A percentile compares a stretch with the other conserved stretches of the same genome.
phyloP scores from a whole-genome alignment of 2,888 invertebrate species.

The Athalia rosae region DNA sequence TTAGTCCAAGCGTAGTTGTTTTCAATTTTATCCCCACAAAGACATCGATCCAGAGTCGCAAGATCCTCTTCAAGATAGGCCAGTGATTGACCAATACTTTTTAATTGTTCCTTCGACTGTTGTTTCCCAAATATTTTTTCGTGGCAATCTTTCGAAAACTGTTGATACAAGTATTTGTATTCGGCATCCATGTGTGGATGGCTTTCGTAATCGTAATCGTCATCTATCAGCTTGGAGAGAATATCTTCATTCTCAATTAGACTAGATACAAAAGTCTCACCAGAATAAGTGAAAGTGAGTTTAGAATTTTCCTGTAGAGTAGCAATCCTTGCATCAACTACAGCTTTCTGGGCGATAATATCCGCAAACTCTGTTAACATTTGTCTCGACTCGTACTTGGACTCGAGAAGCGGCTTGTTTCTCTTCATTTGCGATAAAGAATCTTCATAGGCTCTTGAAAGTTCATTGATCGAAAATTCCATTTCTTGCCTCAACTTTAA shows the following conservation, averaged over 20 bases:
- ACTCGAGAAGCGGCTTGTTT: conserved; percentile 62
- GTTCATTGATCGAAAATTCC: conserved; percentile 81
- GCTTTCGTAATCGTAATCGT: conserved; percentile 56
- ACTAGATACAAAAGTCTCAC: conserved; percentile 66
- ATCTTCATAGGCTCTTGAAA: conserved; percentile 81
- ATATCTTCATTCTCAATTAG: conserved; percentile 67
- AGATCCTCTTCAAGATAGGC: conserved; percentile 70
- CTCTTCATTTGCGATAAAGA: conserved; percentile 78
- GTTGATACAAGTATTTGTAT: conserved; percentile 81
- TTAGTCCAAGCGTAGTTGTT: conserved; percentile 55
- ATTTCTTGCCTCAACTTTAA: conserved; percentile 81
- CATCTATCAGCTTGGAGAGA: conserved; percentile 60
- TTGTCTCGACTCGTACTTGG: conserved; percentile 72
- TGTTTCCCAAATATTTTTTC: conserved; percentile 59
- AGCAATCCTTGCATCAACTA: conserved; percentile 85
- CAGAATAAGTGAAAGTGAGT: conserved; percentile 53
- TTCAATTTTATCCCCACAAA: conserved; percentile 45
- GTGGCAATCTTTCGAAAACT: conserved; percentile 78
- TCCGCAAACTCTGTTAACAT: conserved; percentile 82
- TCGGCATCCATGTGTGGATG: conserved; percentile 80
- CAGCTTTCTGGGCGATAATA: conserved; percentile 83
- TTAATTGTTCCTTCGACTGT: conserved; percentile 61
- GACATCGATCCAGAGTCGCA: conserved; percentile 65
- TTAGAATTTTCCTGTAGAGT: conserved; percentile 78
- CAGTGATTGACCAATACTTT: conserved; percentile 63